Base-by-base conservation (phyloP, 2,888 invertebrate genomes). In the Drosophila anceps region DNA sequence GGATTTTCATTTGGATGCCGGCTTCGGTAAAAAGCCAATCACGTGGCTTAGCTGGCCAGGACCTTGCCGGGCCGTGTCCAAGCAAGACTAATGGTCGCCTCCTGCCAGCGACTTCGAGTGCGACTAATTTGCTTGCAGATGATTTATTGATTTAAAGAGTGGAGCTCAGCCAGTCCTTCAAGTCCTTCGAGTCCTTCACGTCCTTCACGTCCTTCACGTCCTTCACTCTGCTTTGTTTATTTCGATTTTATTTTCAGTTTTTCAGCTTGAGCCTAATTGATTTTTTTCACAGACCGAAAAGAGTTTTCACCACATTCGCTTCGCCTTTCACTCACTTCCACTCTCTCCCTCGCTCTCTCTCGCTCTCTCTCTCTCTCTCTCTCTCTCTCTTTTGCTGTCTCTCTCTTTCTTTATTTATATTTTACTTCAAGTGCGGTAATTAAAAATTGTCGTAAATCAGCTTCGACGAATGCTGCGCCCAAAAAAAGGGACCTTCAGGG, bases 91-190 rank as follows among this genome's bases (percentile, higher is more conserved):
- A 85, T 85, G 84, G 87, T 83, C 59, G 31, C 50, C 71, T 72
- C 61, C 61, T 67, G 24, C 24, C 27, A 10, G 15, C 29, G 46
- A 29, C 61, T 20, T 63, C 51, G 73, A 69, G 75, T 73, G 78
- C 74, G 88, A 82, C 90, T 87, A 87, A 87, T 87, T 87, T 87
- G 88, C 88, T 90, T 90, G 90, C 86, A 88, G 83, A 87, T 87
- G 88, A 90, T 87, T 87, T 87, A 90, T 89, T 89, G 90, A 90
- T 90, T 90, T 85, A 88, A 73, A 84, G 77, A 82, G 72, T 66
- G 48, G 20, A 57, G 51, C 65, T 39, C 59, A 7, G 18, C 37
- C 41, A 10, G 48, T 31, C 35, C 51, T 31, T 7, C 50, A 31
- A 12, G 13, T 33, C 51, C 51, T 15, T 9, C 33, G 31, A 1